Percentiles rank a stretch among this genome's conserved stretches.
phyloP scores from a whole-genome alignment of 2,888 invertebrate species.

The Selenia dentaria region DNA sequence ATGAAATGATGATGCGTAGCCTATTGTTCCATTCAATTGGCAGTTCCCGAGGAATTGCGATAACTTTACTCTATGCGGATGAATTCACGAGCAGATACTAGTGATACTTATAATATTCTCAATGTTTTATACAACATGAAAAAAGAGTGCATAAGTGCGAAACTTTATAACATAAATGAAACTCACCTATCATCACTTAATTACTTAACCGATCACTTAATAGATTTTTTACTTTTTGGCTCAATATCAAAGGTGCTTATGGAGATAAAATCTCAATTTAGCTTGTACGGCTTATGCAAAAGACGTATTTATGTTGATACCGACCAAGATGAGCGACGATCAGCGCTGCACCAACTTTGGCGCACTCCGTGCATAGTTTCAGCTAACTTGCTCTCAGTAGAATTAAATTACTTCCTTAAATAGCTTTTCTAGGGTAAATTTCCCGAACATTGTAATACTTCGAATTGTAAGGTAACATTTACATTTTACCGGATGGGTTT shows the following conservation, averaged over 20 bases:
- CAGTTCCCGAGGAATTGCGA: too few species aligned
- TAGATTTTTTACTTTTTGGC: conserved; percentile 30
- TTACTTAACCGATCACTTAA: too few species aligned
- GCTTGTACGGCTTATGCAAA: conserved; percentile 61
- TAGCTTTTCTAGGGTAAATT: conserved; percentile 65
- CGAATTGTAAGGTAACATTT: conserved; percentile 48
- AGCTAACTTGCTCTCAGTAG: conserved; percentile 53
- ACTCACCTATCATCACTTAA: too few species aligned
- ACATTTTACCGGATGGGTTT: conserved; percentile 45
- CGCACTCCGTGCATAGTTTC: conserved; percentile 59
- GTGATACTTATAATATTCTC: too few species aligned
- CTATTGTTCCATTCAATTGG: too few species aligned
- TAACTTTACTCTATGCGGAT: too few species aligned
- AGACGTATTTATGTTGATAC: conserved; percentile 64
- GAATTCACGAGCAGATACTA: too few species aligned
- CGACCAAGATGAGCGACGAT: conserved; percentile 58
- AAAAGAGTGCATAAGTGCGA: too few species aligned
- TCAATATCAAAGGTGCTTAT: conserved; percentile 45
- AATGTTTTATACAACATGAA: too few species aligned
- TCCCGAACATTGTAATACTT: conserved; percentile 58
- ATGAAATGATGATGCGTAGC: too few species aligned
- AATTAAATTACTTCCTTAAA: conserved; percentile 72
- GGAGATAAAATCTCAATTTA: conserved; percentile 64
- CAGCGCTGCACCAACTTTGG: conserved; percentile 57
- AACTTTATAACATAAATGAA: too few species aligned